Evolutionary conservation across 2,113 vertebrate species (phyloP), one percentile per base, ranked within the genome.

Genomic region (Haemorhous mexicanus): DNA sequence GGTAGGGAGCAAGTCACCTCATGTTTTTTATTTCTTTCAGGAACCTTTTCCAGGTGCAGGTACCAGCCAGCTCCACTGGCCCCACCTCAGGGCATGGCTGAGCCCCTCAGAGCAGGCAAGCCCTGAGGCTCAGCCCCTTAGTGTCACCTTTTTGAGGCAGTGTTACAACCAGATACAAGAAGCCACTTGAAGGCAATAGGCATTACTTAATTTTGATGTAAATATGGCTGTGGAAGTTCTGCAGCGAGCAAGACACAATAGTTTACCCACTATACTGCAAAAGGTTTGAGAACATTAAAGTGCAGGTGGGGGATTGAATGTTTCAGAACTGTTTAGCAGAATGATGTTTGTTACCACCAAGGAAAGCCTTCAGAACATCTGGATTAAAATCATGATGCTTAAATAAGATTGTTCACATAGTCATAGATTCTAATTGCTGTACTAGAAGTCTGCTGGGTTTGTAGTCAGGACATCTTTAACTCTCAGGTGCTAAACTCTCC

Each of bases 341-440:
- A 74, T 13, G 6, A 84, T 24, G 13, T 28, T 78, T 62, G 49
- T 26, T 62, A n/a, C 32, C 37, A 77, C 50, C 16, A 46, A 50
- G 23, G 7, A 37, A 82, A 83, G 41, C 4, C 32, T 64, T 76
- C 41, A 73, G 33, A 79, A 56, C 18, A 2, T 24, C 14, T 44
- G 11, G 9, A 72, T 50, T 47, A 75, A 87, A 90, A 91, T 37
- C 1, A 1, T 26, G 21, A 87, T 32, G 6, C 1, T 27, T 69
- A 52, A 55, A 47, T 30, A 67, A 47, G 6, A 41, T n/a, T 62
- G 7, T 58, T 47, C 0, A 0, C 14, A 11, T 6, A n/a, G 16
- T 37, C 23, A 33, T 6, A n/a, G 24, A 16, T 53, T 49, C 10
- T 11, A 56, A 33, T 15, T 69, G 33, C 21, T 35, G 7, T 15